Conservation (phyloP, 2,113 vertebrate species). For the Myodes glareolus region DNA sequence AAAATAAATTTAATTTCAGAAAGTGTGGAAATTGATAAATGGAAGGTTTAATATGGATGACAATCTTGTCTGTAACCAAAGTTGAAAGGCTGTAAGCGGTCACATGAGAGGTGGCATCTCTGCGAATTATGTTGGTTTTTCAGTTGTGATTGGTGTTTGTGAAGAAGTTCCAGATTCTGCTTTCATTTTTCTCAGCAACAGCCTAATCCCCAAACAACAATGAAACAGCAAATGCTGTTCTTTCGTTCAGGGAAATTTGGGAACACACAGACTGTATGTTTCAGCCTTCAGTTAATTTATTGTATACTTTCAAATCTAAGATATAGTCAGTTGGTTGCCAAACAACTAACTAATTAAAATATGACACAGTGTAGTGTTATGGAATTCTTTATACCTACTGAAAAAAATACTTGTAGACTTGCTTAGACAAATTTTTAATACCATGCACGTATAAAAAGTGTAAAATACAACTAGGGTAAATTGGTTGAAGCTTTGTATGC, state of each 20-base stretch:
- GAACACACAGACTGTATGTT: not conserved
- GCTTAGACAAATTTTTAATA: not conserved
- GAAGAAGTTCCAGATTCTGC: not conserved
- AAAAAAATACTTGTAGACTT: not conserved
- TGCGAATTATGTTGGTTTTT: not conserved
- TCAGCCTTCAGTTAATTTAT: not conserved
- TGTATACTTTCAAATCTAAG: not conserved
- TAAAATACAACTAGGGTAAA: slow-evolving; percentile 44
- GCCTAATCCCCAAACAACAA: not conserved
- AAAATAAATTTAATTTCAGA: not conserved
- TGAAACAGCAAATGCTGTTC: not conserved
- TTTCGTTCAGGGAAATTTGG: not conserved
- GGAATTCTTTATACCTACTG: not conserved
- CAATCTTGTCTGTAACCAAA: not conserved
- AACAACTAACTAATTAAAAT: not conserved
- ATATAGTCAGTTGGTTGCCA: not conserved
- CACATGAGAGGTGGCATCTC: not conserved
- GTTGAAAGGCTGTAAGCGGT: not conserved
- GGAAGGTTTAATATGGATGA: not conserved
- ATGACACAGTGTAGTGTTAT: not conserved
- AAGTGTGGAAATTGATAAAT: not conserved
- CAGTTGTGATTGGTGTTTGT: not conserved
- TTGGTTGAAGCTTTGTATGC: not conserved
- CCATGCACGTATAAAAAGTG: not conserved
- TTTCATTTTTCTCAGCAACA: not conserved